Evolutionary conservation across 2,888 invertebrate species (phyloP).

Genomic region (Parthenolecanium corni): DNA sequence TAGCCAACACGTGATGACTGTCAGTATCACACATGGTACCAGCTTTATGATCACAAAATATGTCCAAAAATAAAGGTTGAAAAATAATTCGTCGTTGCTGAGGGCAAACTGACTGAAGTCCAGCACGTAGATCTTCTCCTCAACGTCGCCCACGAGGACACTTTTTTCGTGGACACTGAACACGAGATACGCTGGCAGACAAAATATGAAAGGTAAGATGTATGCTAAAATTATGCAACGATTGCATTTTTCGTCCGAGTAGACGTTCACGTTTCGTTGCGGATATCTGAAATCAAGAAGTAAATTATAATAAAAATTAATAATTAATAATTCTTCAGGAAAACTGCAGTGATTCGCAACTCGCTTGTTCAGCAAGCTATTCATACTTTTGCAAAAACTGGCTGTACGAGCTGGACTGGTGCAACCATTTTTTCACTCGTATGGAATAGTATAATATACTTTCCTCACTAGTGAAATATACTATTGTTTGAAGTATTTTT

Average conservation of each 20-base stretch:
- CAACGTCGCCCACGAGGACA: constrained; percentile 46
- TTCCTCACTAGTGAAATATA: too few relatives aligned
- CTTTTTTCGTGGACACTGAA: constrained; percentile 47
- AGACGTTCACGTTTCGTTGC: constrained; percentile 58
- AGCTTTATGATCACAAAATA: constrained; percentile 65
- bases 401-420: too few relatives aligned
- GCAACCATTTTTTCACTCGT: too few relatives aligned
- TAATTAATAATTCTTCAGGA: too few relatives aligned
- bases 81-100: constrained; percentile 38
- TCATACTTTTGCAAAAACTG: too few relatives aligned
- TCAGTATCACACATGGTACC: constrained; percentile 64
- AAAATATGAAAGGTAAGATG: constrained; percentile 62
- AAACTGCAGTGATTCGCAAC: too few relatives aligned
- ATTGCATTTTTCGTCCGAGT: constrained; percentile 64
- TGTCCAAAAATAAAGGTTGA: constrained; percentile 62
- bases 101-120: constrained; percentile 41
- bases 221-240: constrained; percentile 64
- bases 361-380: too few relatives aligned
- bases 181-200: constrained; percentile 72
- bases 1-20: constrained; percentile 58
- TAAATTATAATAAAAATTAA: too few relatives aligned
- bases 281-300: constrained; percentile 65
- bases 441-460: too few relatives aligned
- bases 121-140: constrained; percentile 49
- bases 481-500: too few relatives aligned